Conservation (phyloP, 2,888 invertebrate genomes). For the Osmoderma eremita region DNA sequence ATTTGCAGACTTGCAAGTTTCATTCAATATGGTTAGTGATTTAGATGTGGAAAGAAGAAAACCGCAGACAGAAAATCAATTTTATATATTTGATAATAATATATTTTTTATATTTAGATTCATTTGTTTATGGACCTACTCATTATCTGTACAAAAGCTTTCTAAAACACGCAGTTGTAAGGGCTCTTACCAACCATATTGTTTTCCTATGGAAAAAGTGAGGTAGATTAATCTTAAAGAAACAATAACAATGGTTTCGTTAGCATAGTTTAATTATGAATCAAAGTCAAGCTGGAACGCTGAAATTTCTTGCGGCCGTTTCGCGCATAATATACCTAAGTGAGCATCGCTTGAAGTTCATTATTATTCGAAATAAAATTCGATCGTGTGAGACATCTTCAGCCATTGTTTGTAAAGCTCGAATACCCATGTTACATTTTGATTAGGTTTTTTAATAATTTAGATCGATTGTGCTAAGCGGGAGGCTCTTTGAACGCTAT, state of each 20-base stretch:
- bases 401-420: constrained; percentile 39
- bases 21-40: too few species aligned
- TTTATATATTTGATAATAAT: too few species aligned
- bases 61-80: too few species aligned
- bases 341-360: constrained; percentile 9
- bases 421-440: constrained; percentile 44
- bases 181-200: too few species aligned
- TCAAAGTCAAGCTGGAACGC: constrained; percentile 31
- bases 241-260: constrained; percentile 12
- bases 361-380: constrained; percentile 38
- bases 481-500: not conserved
- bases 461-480: constrained; percentile 19
- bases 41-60: too few species aligned
- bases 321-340: constrained; percentile 12
- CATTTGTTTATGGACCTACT: too few species aligned
- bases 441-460: constrained; percentile 44
- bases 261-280: constrained; percentile 37
- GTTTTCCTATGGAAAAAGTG: not conserved
- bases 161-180: too few species aligned
- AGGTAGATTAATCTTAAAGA: constrained; percentile 18
- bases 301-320: constrained; percentile 29
- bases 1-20: too few species aligned
- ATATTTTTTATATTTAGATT: too few species aligned
- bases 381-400: constrained; percentile 39
- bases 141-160: too few species aligned